Evolutionary conservation across 1,140 invertebrate genomes (phyloP).

Genomic region (Berghia stephanieae): DNA sequence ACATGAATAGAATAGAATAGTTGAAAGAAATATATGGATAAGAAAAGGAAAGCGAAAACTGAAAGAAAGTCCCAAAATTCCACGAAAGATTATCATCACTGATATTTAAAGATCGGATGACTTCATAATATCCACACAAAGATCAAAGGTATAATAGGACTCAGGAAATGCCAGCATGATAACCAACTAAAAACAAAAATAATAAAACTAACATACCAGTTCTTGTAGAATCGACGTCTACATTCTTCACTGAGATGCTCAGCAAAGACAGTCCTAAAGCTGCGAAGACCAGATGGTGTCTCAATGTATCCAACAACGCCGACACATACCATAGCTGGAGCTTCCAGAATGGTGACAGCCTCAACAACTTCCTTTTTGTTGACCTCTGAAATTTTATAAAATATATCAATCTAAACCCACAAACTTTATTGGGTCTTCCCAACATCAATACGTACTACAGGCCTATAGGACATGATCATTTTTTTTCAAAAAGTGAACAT

Average conservation of each 20-base stretch:
- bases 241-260: constrained; percentile 99
- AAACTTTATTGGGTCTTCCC: background rate
- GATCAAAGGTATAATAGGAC: background rate
- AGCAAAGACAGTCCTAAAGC: constrained; percentile 96
- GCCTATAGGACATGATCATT: too few species aligned
- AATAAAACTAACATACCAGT: constrained; percentile 80
- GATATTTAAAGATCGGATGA: too few species aligned
- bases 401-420: background rate
- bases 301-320: constrained; percentile 99
- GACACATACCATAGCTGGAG: constrained; percentile 97
- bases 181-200: background rate
- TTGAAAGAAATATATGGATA: background rate
- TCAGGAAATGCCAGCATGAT: background rate
- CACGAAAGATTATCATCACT: too few species aligned
- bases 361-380: constrained; percentile 99
- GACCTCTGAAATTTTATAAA: constrained; percentile 78
- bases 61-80: too few species aligned
- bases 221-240: constrained; percentile 98
- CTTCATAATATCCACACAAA: too few species aligned
- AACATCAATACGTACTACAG: background rate
- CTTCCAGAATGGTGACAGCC: constrained; percentile 97
- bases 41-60: too few species aligned
- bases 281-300: constrained; percentile 94
- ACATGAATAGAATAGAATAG: too few species aligned
- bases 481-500: too few species aligned